Conservation (phyloP, 2,797 vertebrate genomes). For the Propithecus perrieri region DNA sequence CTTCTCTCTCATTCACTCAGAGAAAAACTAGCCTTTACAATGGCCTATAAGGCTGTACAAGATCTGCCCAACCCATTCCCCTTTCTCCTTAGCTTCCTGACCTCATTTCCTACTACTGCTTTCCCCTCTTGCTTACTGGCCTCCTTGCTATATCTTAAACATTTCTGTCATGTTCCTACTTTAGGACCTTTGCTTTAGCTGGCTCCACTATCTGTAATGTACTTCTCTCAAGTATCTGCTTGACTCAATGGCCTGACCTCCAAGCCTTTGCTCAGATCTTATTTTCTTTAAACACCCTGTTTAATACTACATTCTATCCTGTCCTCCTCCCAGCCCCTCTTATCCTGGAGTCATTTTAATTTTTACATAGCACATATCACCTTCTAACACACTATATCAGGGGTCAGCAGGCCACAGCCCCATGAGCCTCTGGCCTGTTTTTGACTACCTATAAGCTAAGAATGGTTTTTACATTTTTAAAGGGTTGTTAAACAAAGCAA, state of each 20-base stretch:
- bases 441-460: constrained; percentile 1
- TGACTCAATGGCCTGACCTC: background rate
- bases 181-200: background rate
- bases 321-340: background rate
- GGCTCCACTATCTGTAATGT: background rate
- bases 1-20: background rate
- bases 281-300: background rate
- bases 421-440: background rate
- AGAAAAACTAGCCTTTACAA: background rate
- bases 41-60: background rate
- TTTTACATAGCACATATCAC: background rate
- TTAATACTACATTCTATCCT: background rate
- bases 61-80: background rate
- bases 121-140: background rate
- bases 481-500: background rate
- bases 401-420: background rate
- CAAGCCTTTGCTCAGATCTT: constrained; percentile 27
- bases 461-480: constrained; percentile 19
- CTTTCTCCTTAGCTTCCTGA: background rate
- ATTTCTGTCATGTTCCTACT: background rate
- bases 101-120: background rate
- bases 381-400: background rate
- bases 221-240: background rate
- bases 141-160: background rate
- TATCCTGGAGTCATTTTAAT: background rate